Evolutionary conservation across 1,140 invertebrate genomes (phyloP), one percentile per base, ranked within the genome.

Genomic region (Nasonia giraulti): DNA sequence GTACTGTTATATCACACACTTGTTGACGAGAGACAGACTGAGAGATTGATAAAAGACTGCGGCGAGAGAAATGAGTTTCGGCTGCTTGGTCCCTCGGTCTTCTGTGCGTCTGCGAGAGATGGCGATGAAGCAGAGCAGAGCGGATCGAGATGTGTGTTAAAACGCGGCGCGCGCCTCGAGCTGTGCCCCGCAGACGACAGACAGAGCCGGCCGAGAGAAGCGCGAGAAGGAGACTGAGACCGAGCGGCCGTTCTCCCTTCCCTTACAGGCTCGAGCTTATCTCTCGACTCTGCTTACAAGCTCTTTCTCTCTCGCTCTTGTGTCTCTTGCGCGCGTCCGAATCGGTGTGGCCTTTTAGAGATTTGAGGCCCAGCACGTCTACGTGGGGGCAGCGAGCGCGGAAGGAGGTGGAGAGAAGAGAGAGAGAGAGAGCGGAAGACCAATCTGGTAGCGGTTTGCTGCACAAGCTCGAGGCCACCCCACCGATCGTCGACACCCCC

Each of bases 221-320:
- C 75, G 14, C 75, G 75, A 44, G 75, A 44, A 76, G 20, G 82
- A 76, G 82, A 82, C 69, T 74, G 68, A 82, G 80, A 23, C 40
- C 17, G 81, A 44, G 33, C 55, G 37, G 62, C 33, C 79, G 55
- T 37, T 71, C 40, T 69, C 79, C 37, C 31, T 80, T 31, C 68
- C 66, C 78, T 69, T 66, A 37, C 78, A 62, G 75, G 8, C 50
- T 78, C 76, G 31, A 7, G 55, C 55, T 62, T 62, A 62, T 40
- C 33, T 74, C 69, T 62, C 55, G 33, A 37, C 33, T 37, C 27
- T 62, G 55, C 55, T 75, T 37, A 17, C 73, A 33, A n/a, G 11
- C 33, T 75, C 71, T 1, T 5, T 40, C 27, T 11, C 71, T 40
- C 68, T 71, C 68, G 10, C 68, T 71, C 68, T 71, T 76, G 6